Evolutionary conservation across 2,888 invertebrate genomes (phyloP).

Genomic region (Uloborus plumipes): DNA sequence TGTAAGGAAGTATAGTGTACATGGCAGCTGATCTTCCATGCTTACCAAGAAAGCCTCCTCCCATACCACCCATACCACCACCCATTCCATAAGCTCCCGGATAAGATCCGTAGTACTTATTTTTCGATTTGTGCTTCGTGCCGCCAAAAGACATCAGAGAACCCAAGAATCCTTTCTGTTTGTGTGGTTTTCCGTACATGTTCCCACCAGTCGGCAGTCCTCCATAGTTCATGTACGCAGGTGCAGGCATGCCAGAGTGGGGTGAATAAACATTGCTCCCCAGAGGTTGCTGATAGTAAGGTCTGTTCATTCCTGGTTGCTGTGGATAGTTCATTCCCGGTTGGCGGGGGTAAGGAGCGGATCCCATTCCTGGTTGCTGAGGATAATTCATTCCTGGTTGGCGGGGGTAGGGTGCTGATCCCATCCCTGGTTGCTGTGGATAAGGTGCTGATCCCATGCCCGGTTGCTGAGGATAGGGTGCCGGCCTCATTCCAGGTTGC

Average conservation of each 20-base stretch:
- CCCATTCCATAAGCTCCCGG: slow-evolving; percentile 38
- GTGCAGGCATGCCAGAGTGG: slow-evolving; percentile 37
- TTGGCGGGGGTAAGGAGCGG: slow-evolving; percentile 14
- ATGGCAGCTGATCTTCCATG: slow-evolving; percentile 31
- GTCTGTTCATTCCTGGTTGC: neutral
- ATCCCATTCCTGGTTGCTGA: neutral
- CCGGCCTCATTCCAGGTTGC: neutral
- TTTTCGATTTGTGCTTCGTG: slow-evolving; percentile 8
- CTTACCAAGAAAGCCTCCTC: slow-evolving; percentile 22
- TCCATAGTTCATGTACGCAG: slow-evolving; percentile 54
- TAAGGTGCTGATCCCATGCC: slow-evolving; percentile 14
- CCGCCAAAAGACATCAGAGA: slow-evolving; percentile 26
- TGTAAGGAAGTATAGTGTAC: slow-evolving; percentile 49
- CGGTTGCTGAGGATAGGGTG: neutral
- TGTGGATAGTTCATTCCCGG: neutral
- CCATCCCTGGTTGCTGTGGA: slow-evolving; percentile 24
- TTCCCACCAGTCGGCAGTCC: slow-evolving; percentile 46
- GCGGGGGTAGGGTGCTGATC: slow-evolving; percentile 8
- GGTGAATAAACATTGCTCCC: slow-evolving; percentile 42
- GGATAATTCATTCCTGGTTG: slow-evolving; percentile 12
- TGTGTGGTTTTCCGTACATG: slow-evolving; percentile 31
- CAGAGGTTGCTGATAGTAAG: slow-evolving; percentile 13
- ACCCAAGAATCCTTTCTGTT: slow-evolving; percentile 45
- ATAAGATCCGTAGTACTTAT: slow-evolving; percentile 53
- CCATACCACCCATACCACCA: slow-evolving; percentile 1